These are phyloP conservation scores for Nebria ingens DNA, from an alignment of 1,140 invertebrate genomes.

Conservation along the genomic window DNA sequence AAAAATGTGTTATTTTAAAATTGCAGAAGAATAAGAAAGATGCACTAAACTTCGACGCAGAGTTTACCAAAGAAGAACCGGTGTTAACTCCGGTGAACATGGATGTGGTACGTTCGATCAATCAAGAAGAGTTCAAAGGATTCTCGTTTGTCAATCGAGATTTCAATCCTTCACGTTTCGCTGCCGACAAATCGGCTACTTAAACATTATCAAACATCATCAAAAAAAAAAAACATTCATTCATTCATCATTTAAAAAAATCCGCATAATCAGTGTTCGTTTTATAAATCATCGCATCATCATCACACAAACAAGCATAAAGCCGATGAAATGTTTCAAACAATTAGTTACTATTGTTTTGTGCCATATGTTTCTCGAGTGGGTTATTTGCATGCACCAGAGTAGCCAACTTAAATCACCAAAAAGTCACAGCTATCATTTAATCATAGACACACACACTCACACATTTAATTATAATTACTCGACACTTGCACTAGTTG, in stretches of 20 bases:
- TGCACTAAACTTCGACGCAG: conserved; percentile 96
- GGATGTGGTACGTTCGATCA: conserved; percentile 85
- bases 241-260: no score
- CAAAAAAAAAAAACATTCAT: no score
- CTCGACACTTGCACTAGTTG: not conserved
- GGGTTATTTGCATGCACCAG: conserved; percentile 6
- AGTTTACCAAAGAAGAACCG: conserved; percentile 98
- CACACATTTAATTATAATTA: not conserved
- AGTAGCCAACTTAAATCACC: not conserved
- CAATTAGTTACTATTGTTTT: conserved; percentile 7
- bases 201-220: not conserved
- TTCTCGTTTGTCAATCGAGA: conserved; percentile 96
- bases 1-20: no score
- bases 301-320: no score
- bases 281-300: no score
- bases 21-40: conserved; percentile 98
- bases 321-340: no score
- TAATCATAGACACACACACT: not conserved
- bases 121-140: conserved; percentile 94
- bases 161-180: conserved; percentile 65
- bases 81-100: conserved; percentile 85
- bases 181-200: conserved; percentile 24
- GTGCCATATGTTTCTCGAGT: conserved; percentile 9
- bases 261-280: no score
- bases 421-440: not conserved